Evolutionary conservation across 2,888 invertebrate species (phyloP).

Genomic region (Andrena hattorfiana): DNA sequence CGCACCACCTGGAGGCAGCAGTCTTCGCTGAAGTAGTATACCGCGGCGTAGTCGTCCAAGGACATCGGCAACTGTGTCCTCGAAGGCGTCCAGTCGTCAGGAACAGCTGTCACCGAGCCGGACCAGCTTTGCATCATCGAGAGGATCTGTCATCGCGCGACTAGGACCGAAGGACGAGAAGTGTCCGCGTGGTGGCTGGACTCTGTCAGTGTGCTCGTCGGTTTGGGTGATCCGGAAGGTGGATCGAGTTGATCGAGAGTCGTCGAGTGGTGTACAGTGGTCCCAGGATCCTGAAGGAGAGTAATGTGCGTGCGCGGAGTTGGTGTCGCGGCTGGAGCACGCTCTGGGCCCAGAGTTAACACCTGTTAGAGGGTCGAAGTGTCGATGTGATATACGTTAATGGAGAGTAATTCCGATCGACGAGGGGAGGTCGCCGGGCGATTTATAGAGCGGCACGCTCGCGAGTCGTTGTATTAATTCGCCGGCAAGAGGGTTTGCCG

Average conservation of each 20-base stretch:
- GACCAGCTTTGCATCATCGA: not conserved
- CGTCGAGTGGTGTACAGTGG: not conserved
- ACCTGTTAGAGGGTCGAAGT: slow-evolving; percentile 55
- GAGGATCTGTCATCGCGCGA: not conserved
- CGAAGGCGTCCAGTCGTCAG: not conserved
- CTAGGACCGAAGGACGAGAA: too few species aligned
- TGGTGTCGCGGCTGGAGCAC: slow-evolving; percentile 22
- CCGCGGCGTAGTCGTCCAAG: not conserved
- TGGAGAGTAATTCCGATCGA: slow-evolving; percentile 15
- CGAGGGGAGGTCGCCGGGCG: not conserved
- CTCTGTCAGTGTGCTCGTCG: not conserved
- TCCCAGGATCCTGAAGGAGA: not conserved
- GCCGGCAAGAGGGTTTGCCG: not conserved
- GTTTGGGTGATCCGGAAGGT: not conserved
- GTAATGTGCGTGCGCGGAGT: slow-evolving; percentile 33
- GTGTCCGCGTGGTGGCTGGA: not conserved
- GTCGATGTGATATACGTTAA: slow-evolving; percentile 28
- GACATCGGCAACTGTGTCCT: not conserved
- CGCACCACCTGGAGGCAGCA: not conserved
- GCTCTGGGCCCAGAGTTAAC: slow-evolving; percentile 35
- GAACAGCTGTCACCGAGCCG: not conserved
- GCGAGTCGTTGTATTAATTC: slow-evolving; percentile 16
- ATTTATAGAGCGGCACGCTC: slow-evolving; percentile 3
- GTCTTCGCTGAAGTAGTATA: not conserved
- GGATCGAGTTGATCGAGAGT: not conserved